Percentiles rank a stretch among this genome's conserved stretches.
phyloP scores from a whole-genome alignment of 2,797 vertebrate species.

The Chanos chanos region DNA sequence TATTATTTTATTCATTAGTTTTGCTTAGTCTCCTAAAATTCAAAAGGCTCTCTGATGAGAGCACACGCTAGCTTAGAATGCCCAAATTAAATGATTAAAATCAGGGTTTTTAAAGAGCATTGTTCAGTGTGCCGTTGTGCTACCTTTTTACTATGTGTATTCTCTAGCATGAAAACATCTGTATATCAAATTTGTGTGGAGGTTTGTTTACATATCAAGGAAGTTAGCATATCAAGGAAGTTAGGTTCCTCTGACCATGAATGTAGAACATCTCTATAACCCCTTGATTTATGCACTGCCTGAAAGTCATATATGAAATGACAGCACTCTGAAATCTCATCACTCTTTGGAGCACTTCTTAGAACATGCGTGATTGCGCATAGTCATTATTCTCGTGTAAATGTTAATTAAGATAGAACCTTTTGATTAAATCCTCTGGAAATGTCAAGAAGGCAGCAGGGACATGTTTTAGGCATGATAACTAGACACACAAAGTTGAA shows the following conservation, averaged over 20 bases:
- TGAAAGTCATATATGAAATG: too few relatives aligned
- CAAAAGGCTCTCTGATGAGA: constrained; percentile 29
- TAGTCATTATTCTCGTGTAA: constrained; percentile 4
- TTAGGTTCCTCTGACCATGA: too few relatives aligned
- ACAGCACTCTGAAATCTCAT: neutral
- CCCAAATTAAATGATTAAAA: constrained; percentile 31
- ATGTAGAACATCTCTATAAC: too few relatives aligned
- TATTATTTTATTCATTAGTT: constrained; percentile 41
- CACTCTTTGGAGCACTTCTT: constrained; percentile 7
- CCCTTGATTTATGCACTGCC: too few relatives aligned
- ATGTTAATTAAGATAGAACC: constrained; percentile 42
- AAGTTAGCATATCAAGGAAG: too few relatives aligned
- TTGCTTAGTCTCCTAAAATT: constrained; percentile 39
- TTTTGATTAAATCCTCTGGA: constrained; percentile 32
- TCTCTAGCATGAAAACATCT: too few relatives aligned
- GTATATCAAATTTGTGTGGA: too few relatives aligned
- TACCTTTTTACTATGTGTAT: too few relatives aligned
- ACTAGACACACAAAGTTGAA: constrained; percentile 27
- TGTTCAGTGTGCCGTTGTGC: neutral
- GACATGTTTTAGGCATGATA: constrained; percentile 30
- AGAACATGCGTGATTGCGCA: constrained; percentile 8
- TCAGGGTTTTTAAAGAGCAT: neutral
- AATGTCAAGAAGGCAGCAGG: constrained; percentile 45
- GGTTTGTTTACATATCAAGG: too few relatives aligned
- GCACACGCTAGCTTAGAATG: constrained; percentile 5